Conservation (phyloP, 2,888 invertebrate genomes). For the Alcis repandata region DNA sequence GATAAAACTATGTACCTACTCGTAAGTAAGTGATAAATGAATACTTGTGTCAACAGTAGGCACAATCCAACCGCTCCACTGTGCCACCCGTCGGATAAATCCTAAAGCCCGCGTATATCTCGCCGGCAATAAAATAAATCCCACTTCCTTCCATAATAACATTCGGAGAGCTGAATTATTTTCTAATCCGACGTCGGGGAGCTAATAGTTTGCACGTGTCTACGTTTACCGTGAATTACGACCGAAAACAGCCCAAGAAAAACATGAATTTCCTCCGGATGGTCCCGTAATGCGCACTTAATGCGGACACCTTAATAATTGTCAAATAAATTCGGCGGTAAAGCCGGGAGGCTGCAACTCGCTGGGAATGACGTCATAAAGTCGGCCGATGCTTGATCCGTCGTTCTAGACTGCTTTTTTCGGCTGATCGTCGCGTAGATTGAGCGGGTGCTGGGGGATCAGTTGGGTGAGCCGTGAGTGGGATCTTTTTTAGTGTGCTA, state of each 20-base stretch:
- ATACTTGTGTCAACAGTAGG: no score
- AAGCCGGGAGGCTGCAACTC: slow-evolving; percentile 73
- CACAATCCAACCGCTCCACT: slow-evolving; percentile 16
- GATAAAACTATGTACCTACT: no score
- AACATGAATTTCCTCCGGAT: slow-evolving; percentile 81
- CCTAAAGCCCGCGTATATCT: slow-evolving; percentile 82
- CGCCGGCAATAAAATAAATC: slow-evolving; percentile 84
- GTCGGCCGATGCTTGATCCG: slow-evolving; percentile 57
- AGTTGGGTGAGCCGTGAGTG: not conserved
- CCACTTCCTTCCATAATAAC: slow-evolving; percentile 82
- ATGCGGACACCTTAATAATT: slow-evolving; percentile 85
- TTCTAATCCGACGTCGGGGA: slow-evolving; percentile 83
- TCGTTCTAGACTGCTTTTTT: slow-evolving; percentile 32
- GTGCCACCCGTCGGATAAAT: slow-evolving; percentile 71
- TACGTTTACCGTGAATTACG: slow-evolving; percentile 78
- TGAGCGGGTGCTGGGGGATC: not conserved
- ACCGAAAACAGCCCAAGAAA: slow-evolving; percentile 82
- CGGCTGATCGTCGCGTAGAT: slow-evolving; percentile 21
- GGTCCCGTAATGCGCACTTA: slow-evolving; percentile 76
- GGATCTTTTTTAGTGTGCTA: not conserved
- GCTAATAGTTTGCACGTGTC: slow-evolving; percentile 86
- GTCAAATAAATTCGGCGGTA: slow-evolving; percentile 83
- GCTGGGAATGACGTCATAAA: slow-evolving; percentile 81
- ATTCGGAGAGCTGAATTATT: slow-evolving; percentile 85
- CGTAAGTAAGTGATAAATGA: no score